These are phyloP conservation scores for Halisarca cf. caerulea DNA, from an alignment of 37 sponge, comb jelly and placozoan species.

Conservation along the genomic window DNA sequence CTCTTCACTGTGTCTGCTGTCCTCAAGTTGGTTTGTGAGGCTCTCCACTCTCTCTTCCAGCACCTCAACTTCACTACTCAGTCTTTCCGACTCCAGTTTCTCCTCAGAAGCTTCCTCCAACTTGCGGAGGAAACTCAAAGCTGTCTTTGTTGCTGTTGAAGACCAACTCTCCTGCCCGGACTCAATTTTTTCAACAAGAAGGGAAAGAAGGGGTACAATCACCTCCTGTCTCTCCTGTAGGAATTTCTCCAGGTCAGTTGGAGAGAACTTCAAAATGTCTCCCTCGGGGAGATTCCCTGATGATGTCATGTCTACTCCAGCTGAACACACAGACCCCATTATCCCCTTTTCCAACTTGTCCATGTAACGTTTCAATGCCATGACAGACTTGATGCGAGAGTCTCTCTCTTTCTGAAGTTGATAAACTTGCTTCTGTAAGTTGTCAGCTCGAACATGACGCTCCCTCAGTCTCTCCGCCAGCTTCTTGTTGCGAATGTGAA, in stretches of 20 bases:
- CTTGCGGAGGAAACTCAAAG: neutral
- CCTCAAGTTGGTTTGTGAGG: constrained; percentile 22
- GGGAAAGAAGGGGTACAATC: neutral
- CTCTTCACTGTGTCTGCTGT: constrained; percentile 27
- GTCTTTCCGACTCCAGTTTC: neutral
- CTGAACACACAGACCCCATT: neutral
- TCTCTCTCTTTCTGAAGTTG: constrained; percentile 31
- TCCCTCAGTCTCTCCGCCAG: constrained; percentile 62
- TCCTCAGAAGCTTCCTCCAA: constrained; percentile 3
- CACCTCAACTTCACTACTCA: neutral
- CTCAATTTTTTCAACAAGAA: neutral
- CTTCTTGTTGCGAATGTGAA: constrained; percentile 67
- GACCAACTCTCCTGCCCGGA: neutral
- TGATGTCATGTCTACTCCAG: neutral
- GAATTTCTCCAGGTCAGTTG: constrained; percentile 5
- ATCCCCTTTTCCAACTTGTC: constrained; percentile 10
- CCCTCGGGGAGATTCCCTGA: constrained; percentile 5
- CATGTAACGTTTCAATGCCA: constrained; percentile 28
- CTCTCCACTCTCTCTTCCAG: constrained; percentile 11
- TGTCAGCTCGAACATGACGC: constrained; percentile 32
- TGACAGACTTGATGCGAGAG: constrained; percentile 1
- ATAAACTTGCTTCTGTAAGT: constrained; percentile 27
- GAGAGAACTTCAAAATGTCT: constrained; percentile 18
- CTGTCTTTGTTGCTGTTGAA: neutral
- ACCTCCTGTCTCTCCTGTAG: constrained; percentile 9